A percentile compares a stretch with the other conserved stretches of the same genome.
Conservation (phyloP, 2,797 vertebrate species). For the Ceyx erithaca region DNA sequence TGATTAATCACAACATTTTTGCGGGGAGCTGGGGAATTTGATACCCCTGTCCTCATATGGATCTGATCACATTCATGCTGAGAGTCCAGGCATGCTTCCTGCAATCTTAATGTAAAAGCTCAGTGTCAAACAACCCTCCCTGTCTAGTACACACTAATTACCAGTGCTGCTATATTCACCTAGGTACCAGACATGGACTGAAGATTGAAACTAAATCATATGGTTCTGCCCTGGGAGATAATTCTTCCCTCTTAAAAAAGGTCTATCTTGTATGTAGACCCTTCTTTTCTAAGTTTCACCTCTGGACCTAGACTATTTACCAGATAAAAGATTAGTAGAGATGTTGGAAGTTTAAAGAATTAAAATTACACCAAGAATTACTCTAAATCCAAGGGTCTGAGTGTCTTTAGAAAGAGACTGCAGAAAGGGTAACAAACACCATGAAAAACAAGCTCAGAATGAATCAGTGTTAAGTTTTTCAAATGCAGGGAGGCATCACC, state of each 20-base stretch:
- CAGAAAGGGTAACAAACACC: background rate
- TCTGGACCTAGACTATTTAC: background rate
- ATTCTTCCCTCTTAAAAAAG: background rate
- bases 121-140: background rate
- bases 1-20: constrained; percentile 69
- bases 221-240: background rate
- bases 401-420: background rate
- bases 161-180: background rate
- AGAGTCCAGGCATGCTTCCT: constrained; percentile 42
- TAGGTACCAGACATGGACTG: background rate
- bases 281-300: background rate
- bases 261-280: background rate
- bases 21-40: constrained; percentile 19
- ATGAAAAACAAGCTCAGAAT: background rate
- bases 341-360: background rate
- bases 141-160: background rate
- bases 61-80: constrained; percentile 25
- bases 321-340: background rate
- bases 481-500: background rate
- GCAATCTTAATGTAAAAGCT: background rate
- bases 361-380: background rate
- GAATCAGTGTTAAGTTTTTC: background rate
- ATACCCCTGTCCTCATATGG: constrained; percentile 43
- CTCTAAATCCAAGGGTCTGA: background rate
- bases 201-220: background rate